Conservation (phyloP, 2,888 invertebrate genomes). For the Andrena bicolor region DNA sequence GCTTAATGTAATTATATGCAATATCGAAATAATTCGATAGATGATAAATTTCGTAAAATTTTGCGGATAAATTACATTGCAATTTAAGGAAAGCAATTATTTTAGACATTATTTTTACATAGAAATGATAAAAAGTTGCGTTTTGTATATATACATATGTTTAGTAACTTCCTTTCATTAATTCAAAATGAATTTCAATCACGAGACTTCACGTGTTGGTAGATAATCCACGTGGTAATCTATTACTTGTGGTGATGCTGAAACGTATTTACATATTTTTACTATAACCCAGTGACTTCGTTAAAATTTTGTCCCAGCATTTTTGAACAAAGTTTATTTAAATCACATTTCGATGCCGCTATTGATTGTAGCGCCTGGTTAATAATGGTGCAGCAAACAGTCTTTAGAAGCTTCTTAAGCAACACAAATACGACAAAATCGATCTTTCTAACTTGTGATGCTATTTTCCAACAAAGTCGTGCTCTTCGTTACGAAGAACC, state of each 20-base stretch:
- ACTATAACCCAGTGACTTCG: neutral
- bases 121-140: neutral
- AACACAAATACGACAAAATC: conserved; percentile 42
- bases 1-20: neutral
- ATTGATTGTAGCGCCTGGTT: conserved; percentile 67
- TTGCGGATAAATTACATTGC: neutral
- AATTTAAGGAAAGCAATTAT: too few relatives aligned
- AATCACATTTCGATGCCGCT: conserved; percentile 31
- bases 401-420: conserved; percentile 70
- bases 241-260: neutral
- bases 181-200: too few relatives aligned
- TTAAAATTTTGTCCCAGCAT: neutral
- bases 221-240: conserved; percentile 3
- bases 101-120: too few relatives aligned
- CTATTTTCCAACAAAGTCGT: conserved; percentile 71
- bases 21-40: neutral
- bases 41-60: neutral
- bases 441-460: conserved; percentile 62
- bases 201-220: too few relatives aligned
- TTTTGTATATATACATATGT: neutral
- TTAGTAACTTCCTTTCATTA: neutral
- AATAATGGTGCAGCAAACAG: conserved; percentile 41
- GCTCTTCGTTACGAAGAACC: conserved; percentile 62
- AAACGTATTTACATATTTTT: neutral
- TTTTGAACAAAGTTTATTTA: neutral